phyloP scores from a whole-genome alignment of 2,888 invertebrate species.

The Psylliodes chrysocephalus region DNA sequence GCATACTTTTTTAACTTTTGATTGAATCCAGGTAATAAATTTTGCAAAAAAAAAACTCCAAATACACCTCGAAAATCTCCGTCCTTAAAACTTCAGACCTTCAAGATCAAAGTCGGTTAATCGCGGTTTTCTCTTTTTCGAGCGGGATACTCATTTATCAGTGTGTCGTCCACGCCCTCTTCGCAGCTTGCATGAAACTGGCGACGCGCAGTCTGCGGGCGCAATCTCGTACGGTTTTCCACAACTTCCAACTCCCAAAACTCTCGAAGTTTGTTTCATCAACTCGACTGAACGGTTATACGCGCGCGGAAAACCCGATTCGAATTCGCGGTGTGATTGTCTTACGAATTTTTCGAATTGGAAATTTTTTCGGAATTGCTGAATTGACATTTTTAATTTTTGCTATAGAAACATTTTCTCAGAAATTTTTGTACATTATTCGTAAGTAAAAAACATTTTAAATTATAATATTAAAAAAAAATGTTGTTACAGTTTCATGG shows the following conservation, averaged over 20 bases:
- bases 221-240: conserved; percentile 35
- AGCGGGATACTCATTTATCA: conserved; percentile 30
- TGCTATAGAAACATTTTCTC: not conserved
- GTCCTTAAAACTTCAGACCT: conserved; percentile 9
- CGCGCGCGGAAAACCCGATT: conserved; percentile 8
- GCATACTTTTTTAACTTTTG: not conserved
- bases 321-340: conserved; percentile 1
- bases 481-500: too few species aligned
- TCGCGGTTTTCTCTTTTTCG: conserved; percentile 28
- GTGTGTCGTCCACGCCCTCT: conserved; percentile 37
- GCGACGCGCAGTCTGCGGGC: conserved; percentile 42
- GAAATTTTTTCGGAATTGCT: not conserved
- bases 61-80: conserved; percentile 16
- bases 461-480: not conserved
- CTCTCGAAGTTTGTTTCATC: conserved; percentile 26
- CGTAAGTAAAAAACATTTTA: too few species aligned
- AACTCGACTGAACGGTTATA: conserved; percentile 9
- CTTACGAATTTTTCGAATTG: not conserved
- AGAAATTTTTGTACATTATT: not conserved
- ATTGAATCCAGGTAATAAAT: conserved; percentile 1
- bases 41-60: not conserved
- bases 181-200: conserved; percentile 20
- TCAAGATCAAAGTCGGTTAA: conserved; percentile 31
- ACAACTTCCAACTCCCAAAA: conserved; percentile 39
- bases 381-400: not conserved